These are phyloP conservation scores for Andrena hattorfiana DNA, from an alignment of 2,888 invertebrate genomes.

Conservation along the genomic window DNA sequence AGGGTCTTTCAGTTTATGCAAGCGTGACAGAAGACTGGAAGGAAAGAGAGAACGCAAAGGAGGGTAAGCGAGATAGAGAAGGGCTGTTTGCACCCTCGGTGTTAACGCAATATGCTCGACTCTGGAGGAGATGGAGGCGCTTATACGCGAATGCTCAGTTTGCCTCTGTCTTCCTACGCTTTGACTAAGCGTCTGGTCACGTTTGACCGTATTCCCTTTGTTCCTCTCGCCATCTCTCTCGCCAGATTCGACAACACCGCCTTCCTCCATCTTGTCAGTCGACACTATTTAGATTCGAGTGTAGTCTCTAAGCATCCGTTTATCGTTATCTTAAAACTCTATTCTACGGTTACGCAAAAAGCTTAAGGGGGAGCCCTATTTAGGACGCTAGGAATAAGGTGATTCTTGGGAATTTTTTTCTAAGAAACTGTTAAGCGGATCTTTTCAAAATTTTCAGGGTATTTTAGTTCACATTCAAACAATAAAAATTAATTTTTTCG, in stretches of 20 bases:
- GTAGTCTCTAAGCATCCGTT: constrained; percentile 19
- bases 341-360: neutral
- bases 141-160: constrained; percentile 58
- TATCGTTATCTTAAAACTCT: neutral
- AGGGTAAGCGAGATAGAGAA: constrained; percentile 55
- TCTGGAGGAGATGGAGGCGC: constrained; percentile 66
- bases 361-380: neutral
- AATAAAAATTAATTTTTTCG: too few species aligned
- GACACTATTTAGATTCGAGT: constrained; percentile 14
- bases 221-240: constrained; percentile 39
- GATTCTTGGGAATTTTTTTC: too few species aligned
- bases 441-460: too few species aligned
- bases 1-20: constrained; percentile 49
- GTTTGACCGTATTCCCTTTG: constrained; percentile 61
- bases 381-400: too few species aligned
- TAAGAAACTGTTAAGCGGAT: too few species aligned
- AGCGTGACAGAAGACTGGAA: constrained; percentile 53
- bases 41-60: constrained; percentile 35
- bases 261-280: neutral
- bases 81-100: constrained; percentile 82
- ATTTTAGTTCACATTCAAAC: too few species aligned
- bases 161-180: constrained; percentile 59
- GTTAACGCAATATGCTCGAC: constrained; percentile 81
- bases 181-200: constrained; percentile 58
- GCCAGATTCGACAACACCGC: neutral